Conservation (phyloP, 2,888 invertebrate genomes). For the Eudemis profundana region DNA sequence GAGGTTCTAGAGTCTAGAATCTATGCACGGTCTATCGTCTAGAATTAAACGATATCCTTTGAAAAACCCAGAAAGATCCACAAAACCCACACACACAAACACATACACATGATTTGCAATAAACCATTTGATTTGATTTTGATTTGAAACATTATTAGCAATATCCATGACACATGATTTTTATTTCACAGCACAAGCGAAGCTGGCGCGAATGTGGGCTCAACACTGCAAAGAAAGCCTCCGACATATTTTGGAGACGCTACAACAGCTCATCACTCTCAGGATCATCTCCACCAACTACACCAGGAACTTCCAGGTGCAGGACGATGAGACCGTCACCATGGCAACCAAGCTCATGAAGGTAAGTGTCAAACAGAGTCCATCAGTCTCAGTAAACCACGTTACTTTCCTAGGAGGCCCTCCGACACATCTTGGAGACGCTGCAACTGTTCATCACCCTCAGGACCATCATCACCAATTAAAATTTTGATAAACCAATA, state of each 20-base stretch:
- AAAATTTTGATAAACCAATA: too few relatives aligned
- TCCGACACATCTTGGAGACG: neutral
- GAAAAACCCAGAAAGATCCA: too few relatives aligned
- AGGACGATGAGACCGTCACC: slow-evolving; percentile 93
- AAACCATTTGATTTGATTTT: slow-evolving; percentile 6
- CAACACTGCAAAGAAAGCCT: slow-evolving; percentile 87
- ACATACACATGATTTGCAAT: too few relatives aligned
- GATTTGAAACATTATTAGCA: too few relatives aligned
- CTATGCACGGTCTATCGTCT: too few relatives aligned
- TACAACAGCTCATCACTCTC: slow-evolving; percentile 95
- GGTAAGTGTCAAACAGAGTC: slow-evolving; percentile 47
- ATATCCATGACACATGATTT: neutral
- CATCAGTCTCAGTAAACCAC: neutral
- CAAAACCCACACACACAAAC: too few relatives aligned
- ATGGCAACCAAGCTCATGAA: slow-evolving; percentile 95
- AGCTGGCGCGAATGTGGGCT: slow-evolving; percentile 92
- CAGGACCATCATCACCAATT: neutral
- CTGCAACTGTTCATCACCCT: too few relatives aligned
- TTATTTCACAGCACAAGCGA: slow-evolving; percentile 87
- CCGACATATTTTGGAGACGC: slow-evolving; percentile 88
- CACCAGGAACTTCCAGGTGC: slow-evolving; percentile 89
- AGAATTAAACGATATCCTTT: too few relatives aligned
- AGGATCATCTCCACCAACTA: slow-evolving; percentile 92
- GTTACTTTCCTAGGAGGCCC: neutral
- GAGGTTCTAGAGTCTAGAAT: too few relatives aligned